Base-by-base conservation (phyloP, 2,888 invertebrate genomes). In the Tiliacea citrago region DNA sequence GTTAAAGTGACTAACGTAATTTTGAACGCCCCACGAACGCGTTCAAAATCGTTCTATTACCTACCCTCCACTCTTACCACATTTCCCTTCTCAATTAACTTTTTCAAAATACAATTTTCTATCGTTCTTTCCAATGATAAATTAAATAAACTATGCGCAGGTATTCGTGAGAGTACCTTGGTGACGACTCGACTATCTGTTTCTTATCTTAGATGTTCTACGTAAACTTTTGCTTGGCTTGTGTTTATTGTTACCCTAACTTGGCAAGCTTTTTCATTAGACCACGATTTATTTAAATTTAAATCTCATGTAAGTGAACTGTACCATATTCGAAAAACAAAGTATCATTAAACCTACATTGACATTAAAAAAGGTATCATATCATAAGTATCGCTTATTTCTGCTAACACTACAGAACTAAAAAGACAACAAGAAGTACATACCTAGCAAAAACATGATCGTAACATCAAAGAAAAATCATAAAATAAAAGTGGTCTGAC, bases 401-500 rank as follows among this genome's bases (percentile, higher is more conserved):
- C 35, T 39, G 12, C 35, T 47, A 4, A 39, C 4, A 66, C 24
- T n/a, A 24, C 16, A 39, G 1, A 24, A 16, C 9, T 35, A 16
- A 21, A 18, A 10, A 58, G 58, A 39, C 10, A 21, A 72, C 2
- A 2, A 4, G 13, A 18, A 62, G n/a, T n/a, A 18, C 9, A 16
- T 13, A 39, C 0, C 8, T 12, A 39, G 39, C 13, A 18, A 70
- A 58, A 57, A 21, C 9, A 39, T 16, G 53, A 58, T 16, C n/a
- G 6, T 49, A 55, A 73, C 51, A 67, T 73, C 58, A 75, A 73
- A 72, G 60, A 24, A 35, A 49, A 68, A 51, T n/a, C 39, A 72
- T 63, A 67, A 67, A 77, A 73, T 68, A 61, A 47, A 10, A 53
- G n/a, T 58, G 29, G 39, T 77, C 70, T 74, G 42, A 73, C 61